Conservation (phyloP, 1,140 invertebrate genomes). For the Pollicipes pollicipes region DNA sequence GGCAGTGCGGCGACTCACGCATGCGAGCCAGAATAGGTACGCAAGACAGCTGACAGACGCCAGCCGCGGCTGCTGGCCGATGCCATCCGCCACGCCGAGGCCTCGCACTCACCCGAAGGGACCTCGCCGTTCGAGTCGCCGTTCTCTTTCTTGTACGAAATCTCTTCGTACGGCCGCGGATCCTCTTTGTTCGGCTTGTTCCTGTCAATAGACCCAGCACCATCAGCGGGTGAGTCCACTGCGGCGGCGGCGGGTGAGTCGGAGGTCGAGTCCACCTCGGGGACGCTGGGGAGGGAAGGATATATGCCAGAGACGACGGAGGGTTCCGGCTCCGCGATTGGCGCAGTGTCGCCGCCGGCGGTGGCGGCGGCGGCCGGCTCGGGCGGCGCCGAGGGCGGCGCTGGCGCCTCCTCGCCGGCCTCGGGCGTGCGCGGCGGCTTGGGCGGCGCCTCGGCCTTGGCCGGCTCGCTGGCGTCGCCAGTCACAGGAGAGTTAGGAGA, state of each 20-base stretch:
- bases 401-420: background rate
- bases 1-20: no score
- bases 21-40: no score
- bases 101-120: constrained; percentile 14
- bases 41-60: no score
- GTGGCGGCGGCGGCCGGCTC: no score
- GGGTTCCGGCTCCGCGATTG: background rate
- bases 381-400: no score
- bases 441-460: background rate
- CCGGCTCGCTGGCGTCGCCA: background rate
- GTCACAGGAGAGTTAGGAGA: background rate
- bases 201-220: background rate
- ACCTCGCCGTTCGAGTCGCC: constrained; percentile 13
- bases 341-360: no score
- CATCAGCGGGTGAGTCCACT: background rate
- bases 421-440: background rate
- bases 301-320: background rate
- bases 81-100: constrained; percentile 20
- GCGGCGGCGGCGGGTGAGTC: no score
- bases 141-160: constrained; percentile 22
- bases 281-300: background rate
- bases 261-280: background rate
- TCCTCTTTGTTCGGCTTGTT: constrained; percentile 14
- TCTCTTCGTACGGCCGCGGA: constrained; percentile 22
- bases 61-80: no score